Evolutionary conservation across 2,888 invertebrate genomes (phyloP).

Genomic region (Plebejus argus): DNA sequence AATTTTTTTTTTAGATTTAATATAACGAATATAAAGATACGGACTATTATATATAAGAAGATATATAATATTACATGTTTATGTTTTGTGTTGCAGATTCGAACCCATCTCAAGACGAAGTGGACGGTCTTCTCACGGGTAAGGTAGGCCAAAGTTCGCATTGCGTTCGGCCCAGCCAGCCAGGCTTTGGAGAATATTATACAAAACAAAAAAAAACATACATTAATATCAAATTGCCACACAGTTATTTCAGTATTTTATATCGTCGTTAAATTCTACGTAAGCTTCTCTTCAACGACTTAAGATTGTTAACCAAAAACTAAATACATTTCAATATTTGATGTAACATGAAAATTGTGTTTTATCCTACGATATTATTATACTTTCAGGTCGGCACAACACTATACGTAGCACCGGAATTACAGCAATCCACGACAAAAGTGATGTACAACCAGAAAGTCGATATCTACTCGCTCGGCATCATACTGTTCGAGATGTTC

Average conservation of each 20-base stretch:
- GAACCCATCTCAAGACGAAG: constrained; percentile 61
- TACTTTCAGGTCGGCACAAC: constrained; percentile 91
- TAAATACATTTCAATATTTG: too few species aligned
- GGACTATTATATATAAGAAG: too few species aligned
- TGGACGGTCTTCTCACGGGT: constrained; percentile 64
- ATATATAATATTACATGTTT: not conserved
- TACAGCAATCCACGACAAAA: constrained; percentile 85
- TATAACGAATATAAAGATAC: too few species aligned
- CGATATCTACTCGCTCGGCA: constrained; percentile 92
- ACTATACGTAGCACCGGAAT: constrained; percentile 96
- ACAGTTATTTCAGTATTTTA: too few species aligned
- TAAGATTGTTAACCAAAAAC: too few species aligned
- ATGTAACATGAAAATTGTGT: not conserved
- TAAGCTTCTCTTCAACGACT: too few species aligned
- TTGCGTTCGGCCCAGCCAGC: not conserved
- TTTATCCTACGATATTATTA: not conserved
- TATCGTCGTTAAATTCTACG: too few species aligned
- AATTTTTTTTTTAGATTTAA: too few species aligned
- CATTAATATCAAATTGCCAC: too few species aligned
- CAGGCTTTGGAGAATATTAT: not conserved
- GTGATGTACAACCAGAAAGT: constrained; percentile 94
- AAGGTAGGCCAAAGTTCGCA: constrained; percentile 39
- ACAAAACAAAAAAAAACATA: too few species aligned
- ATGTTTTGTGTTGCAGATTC: constrained; percentile 55
- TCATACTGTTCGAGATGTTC: constrained; percentile 98